Percentiles rank a stretch among this genome's conserved stretches.
These are phyloP conservation scores for Cossypha heuglini DNA, from an alignment of 2,797 vertebrate genomes.

Conservation along the genomic window DNA sequence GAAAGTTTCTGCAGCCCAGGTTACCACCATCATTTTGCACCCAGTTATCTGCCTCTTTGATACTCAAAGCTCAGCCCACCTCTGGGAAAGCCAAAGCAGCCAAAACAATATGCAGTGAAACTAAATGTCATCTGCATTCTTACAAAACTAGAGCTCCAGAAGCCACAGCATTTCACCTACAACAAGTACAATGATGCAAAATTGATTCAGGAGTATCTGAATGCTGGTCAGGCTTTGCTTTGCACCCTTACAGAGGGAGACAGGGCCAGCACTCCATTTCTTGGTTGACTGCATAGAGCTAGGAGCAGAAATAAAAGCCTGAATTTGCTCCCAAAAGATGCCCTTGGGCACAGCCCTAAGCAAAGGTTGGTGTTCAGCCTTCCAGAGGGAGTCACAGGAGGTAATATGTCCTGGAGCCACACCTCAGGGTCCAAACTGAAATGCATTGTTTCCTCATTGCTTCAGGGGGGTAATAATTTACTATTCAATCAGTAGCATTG, in stretches of 20 bases:
- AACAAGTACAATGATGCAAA: not conserved
- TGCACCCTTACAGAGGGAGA: accelerated
- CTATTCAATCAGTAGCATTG: not conserved
- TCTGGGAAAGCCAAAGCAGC: not conserved
- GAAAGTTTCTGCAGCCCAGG: not conserved
- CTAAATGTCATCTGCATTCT: not conserved
- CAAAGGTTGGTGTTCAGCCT: slow-evolving; percentile 46
- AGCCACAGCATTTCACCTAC: not conserved
- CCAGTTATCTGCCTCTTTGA: not conserved
- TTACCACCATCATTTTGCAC: not conserved
- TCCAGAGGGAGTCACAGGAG: not conserved
- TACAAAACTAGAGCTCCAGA: not conserved
- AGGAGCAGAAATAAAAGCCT: not conserved
- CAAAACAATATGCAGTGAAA: not conserved
- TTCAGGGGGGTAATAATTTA: slow-evolving; percentile 37
- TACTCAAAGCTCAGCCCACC: not conserved
- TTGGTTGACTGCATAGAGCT: not conserved
- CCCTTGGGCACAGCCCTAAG: slow-evolving; percentile 7
- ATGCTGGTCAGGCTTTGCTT: not conserved
- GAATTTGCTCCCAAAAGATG: not conserved
- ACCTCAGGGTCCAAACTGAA: not conserved
- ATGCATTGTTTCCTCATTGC: slow-evolving; percentile 41
- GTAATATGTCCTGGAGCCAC: not conserved
- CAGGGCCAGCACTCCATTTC: not conserved
- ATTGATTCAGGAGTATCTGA: not conserved